These are phyloP conservation scores for Oedothorax gibbosus DNA, from an alignment of 1,140 invertebrate species.

Conservation along the genomic window DNA sequence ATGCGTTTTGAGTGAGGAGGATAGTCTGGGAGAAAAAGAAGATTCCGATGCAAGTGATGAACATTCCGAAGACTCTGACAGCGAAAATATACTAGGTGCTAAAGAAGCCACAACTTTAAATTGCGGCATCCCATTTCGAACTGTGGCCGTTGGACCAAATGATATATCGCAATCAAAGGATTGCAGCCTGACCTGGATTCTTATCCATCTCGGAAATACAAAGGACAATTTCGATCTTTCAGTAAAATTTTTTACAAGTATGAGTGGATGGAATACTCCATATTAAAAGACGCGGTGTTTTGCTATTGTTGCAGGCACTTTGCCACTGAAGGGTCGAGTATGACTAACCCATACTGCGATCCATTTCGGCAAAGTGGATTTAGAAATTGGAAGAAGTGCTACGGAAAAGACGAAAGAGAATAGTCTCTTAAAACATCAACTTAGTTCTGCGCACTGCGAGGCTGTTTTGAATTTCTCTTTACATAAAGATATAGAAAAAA, in stretches of 20 bases:
- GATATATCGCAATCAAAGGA: background rate
- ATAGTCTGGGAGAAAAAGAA: too few relatives aligned
- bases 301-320: constrained; percentile 11
- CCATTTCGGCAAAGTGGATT: background rate
- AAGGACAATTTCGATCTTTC: background rate
- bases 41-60: too few relatives aligned
- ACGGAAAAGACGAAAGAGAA: background rate
- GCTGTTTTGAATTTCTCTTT: background rate
- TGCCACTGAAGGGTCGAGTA: background rate
- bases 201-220: background rate
- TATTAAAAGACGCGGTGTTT: background rate
- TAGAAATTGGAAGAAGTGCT: constrained; percentile 18
- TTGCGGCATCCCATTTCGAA: too few relatives aligned
- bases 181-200: background rate
- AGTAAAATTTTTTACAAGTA: background rate
- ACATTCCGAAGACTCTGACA: too few relatives aligned
- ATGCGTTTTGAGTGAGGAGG: too few relatives aligned
- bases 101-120: too few relatives aligned
- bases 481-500: background rate
- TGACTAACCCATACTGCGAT: background rate
- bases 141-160: background rate
- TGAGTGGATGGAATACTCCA: background rate
- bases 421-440: background rate
- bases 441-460: background rate
- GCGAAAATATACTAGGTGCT: too few relatives aligned